These are phyloP conservation scores for Australoheros scitulus DNA, from an alignment of 2,113 vertebrate genomes.

Conservation along the genomic window DNA sequence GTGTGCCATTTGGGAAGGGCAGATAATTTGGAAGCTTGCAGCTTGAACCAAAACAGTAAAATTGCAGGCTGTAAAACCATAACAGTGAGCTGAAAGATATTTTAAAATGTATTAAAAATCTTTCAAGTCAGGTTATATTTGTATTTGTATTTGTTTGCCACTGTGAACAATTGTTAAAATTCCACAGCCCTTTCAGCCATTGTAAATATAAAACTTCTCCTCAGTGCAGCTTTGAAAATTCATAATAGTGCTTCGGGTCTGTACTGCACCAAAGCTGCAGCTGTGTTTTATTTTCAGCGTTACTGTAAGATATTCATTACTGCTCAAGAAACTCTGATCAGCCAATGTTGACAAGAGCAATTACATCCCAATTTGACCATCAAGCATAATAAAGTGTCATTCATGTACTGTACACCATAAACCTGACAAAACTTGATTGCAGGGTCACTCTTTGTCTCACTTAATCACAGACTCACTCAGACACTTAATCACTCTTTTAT, in stretches of 20 bases:
- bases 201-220: neutral
- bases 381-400: conserved; percentile 42
- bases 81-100: neutral
- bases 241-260: neutral
- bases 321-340: neutral
- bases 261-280: neutral
- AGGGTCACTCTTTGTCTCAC: conserved; percentile 40
- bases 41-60: neutral
- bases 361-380: conserved; percentile 49
- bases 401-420: conserved; percentile 34
- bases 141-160: neutral
- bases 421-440: conserved; percentile 51
- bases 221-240: neutral
- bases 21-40: accelerated
- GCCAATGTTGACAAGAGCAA: conserved; percentile 34
- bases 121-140: neutral
- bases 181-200: neutral
- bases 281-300: conserved; percentile 5
- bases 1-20: neutral
- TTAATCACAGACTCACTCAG: conserved; percentile 45
- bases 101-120: neutral
- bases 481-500: conserved; percentile 30
- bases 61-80: neutral
- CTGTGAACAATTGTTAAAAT: neutral
- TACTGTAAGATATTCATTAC: conserved; percentile 17